Evolutionary conservation across 1,140 invertebrate species (phyloP).

Genomic region (Cherax quadricarinatus): DNA sequence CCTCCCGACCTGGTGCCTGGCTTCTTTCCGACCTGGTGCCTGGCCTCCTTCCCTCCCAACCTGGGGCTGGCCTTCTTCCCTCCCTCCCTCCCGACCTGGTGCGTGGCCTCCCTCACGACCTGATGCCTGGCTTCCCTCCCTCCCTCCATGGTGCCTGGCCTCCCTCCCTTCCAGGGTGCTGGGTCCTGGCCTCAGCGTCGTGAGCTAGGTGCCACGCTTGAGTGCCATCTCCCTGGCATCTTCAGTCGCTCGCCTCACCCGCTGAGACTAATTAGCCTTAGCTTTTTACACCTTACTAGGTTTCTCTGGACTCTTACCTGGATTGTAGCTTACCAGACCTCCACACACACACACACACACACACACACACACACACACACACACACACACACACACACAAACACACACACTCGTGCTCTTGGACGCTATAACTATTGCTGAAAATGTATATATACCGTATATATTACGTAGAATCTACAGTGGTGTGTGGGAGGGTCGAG

Average conservation of each 20-base stretch:
- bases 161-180: not conserved
- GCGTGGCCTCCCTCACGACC: not conserved
- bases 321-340: slow-evolving; percentile 38
- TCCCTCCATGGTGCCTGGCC: not conserved
- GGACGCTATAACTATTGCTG: too few relatives aligned
- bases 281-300: slow-evolving; percentile 48
- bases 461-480: too few relatives aligned
- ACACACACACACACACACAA: too few relatives aligned
- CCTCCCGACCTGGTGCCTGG: not conserved
- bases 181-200: not conserved
- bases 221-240: slow-evolving; percentile 30
- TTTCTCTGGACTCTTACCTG: slow-evolving; percentile 1
- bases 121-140: not conserved
- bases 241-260: slow-evolving; percentile 24
- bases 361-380: too few relatives aligned
- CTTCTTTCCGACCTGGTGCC: not conserved
- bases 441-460: too few relatives aligned
- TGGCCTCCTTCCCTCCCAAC: not conserved
- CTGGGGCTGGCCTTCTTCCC: not conserved
- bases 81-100: too few relatives aligned
- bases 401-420: too few relatives aligned
- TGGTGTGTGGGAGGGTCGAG: too few relatives aligned
- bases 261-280: slow-evolving; percentile 51
- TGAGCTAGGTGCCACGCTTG: slow-evolving; percentile 25
- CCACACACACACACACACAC: too few relatives aligned